Evolutionary conservation across 2,888 invertebrate species (phyloP).

Genomic region (Andrena bucephala): DNA sequence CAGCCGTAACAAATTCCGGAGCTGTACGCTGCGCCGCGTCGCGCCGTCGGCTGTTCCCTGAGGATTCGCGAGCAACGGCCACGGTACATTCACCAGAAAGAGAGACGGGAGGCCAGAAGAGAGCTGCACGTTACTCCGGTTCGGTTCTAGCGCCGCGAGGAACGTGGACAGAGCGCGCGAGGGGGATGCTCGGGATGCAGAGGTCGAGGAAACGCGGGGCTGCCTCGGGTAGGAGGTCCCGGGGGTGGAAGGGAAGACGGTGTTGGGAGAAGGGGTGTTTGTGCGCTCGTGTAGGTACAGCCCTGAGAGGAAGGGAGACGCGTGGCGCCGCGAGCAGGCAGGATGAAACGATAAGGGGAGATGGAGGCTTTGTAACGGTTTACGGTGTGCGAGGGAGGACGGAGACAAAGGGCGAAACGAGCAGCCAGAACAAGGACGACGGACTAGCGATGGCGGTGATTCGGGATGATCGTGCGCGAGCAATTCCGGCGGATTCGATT

Average conservation of each 20-base stretch:
- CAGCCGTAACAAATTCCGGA: constrained; percentile 38
- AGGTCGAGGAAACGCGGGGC: constrained; percentile 47
- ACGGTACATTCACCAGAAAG: constrained; percentile 48
- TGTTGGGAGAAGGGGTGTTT: constrained; percentile 9
- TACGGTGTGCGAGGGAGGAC: not conserved
- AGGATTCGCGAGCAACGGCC: constrained; percentile 48
- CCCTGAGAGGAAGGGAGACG: not conserved
- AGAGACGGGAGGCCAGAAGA: constrained; percentile 74
- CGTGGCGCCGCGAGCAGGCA: not conserved
- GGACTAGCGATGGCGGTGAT: constrained; percentile 13
- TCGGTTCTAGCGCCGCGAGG: constrained; percentile 65
- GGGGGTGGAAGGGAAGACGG: constrained; percentile 23
- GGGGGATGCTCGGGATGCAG: constrained; percentile 51
- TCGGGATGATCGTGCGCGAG: not conserved
- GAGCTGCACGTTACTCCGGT: constrained; percentile 57
- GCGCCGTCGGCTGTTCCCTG: constrained; percentile 38
- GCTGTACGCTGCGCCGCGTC: constrained; percentile 38
- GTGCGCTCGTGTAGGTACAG: constrained; percentile 6
- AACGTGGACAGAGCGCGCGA: constrained; percentile 49
- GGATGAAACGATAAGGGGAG: constrained; percentile 8
- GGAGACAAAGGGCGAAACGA: not conserved
- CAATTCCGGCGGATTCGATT: not conserved
- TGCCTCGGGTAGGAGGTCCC: constrained; percentile 18
- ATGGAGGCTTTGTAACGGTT: constrained; percentile 23
- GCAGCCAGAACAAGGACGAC: not conserved